Percentiles rank a stretch among this genome's conserved stretches.
These are phyloP conservation scores for Doryteuthis pealeii DNA, from an alignment of 1,140 invertebrate species.

Conservation along the genomic window DNA sequence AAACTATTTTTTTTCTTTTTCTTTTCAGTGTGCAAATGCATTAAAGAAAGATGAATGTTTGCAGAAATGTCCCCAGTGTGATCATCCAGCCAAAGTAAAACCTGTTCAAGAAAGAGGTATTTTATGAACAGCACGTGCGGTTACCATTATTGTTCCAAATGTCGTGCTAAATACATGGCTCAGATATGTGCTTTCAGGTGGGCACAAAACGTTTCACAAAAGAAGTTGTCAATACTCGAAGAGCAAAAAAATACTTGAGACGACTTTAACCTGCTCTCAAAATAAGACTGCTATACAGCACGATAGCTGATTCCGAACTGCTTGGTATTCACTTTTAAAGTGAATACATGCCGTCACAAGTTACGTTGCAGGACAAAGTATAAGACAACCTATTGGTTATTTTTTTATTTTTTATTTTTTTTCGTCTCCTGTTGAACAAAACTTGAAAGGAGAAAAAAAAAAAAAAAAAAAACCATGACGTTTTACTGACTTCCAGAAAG, in stretches of 20 bases:
- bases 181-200: constrained; percentile 30
- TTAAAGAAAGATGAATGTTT: constrained; percentile 55
- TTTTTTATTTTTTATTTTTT: neutral
- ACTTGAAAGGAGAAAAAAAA: too few relatives aligned
- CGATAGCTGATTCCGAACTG: too few relatives aligned
- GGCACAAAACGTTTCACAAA: constrained; percentile 27
- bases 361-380: neutral
- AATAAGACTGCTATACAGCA: too few relatives aligned
- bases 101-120: constrained; percentile 34
- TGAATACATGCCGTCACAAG: too few relatives aligned
- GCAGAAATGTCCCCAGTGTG: constrained; percentile 58
- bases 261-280: constrained; percentile 27
- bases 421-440: too few relatives aligned
- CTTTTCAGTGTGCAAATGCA: constrained; percentile 56
- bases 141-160: constrained; percentile 46
- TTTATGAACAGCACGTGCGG: constrained; percentile 33
- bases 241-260: constrained; percentile 44
- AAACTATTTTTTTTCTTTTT: constrained; percentile 17
- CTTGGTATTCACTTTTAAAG: too few relatives aligned
- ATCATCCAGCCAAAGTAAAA: constrained; percentile 36
- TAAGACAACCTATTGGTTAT: neutral
- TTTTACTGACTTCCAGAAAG: too few relatives aligned
- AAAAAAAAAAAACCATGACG: too few relatives aligned
- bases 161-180: constrained; percentile 38
- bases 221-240: constrained; percentile 36